Conservation (phyloP, 2,888 invertebrate genomes). For the Eupithecia insigniata region DNA sequence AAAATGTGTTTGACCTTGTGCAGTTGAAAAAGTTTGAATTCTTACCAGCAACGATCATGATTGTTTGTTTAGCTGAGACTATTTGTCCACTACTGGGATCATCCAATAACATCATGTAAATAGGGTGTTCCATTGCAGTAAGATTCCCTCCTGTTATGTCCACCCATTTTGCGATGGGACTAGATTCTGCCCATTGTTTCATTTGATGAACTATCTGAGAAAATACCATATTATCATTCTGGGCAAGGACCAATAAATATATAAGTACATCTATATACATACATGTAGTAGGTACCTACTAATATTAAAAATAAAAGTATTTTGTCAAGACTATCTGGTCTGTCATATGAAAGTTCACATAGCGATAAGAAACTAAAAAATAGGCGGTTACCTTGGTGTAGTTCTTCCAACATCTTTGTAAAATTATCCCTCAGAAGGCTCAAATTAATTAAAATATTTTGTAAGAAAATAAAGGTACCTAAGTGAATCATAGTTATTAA, state of each 20-base stretch:
- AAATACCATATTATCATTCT: conserved; percentile 19
- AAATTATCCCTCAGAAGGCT: no score
- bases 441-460: no score
- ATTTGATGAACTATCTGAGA: conserved; percentile 68
- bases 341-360: no score
- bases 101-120: conserved; percentile 76
- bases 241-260: background rate
- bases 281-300: no score
- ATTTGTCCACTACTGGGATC: conserved; percentile 78
- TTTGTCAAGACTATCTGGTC: no score
- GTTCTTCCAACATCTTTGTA: no score
- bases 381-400: no score
- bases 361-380: no score
- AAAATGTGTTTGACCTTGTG: no score
- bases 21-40: background rate
- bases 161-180: conserved; percentile 71
- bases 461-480: no score
- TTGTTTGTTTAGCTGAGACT: conserved; percentile 72
- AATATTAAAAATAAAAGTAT: no score
- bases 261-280: background rate
- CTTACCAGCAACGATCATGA: conserved; percentile 75
- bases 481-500: no score
- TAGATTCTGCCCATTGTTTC: conserved; percentile 71
- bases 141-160: conserved; percentile 74
- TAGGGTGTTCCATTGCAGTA: conserved; percentile 77